Evolutionary conservation across 64 coral and sea anemone species (phyloP).

Genomic region (Dendronephthya gigantea): DNA sequence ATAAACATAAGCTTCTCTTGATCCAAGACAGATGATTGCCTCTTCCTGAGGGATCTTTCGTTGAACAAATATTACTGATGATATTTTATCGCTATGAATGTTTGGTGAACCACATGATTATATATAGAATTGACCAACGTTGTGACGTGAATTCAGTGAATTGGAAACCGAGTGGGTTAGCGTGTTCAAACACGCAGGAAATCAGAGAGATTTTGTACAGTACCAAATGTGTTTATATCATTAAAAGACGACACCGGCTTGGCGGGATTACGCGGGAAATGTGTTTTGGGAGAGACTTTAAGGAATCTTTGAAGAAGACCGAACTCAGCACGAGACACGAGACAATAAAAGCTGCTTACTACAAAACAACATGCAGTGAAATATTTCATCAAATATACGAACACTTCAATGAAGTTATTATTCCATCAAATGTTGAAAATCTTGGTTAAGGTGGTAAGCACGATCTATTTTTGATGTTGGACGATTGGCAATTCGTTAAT

Average conservation of each 20-base stretch:
- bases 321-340: neutral
- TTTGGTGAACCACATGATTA: neutral
- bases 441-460: neutral
- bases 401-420: neutral
- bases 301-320: neutral
- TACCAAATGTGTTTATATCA: neutral
- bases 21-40: no score
- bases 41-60: no score
- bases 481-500: neutral
- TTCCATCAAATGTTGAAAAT: neutral
- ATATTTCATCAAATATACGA: neutral
- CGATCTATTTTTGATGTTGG: no score
- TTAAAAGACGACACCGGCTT: neutral
- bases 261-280: neutral
- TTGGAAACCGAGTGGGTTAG: neutral
- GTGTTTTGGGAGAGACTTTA: neutral
- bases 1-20: no score
- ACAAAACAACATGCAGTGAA: neutral
- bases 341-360: neutral
- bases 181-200: neutral
- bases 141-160: neutral
- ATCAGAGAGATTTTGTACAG: neutral
- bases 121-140: neutral
- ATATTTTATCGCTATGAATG: neutral
- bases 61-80: neutral